Evolutionary conservation across 2,888 invertebrate genomes (phyloP).

Genomic region (Oxyscelio sp.): DNA sequence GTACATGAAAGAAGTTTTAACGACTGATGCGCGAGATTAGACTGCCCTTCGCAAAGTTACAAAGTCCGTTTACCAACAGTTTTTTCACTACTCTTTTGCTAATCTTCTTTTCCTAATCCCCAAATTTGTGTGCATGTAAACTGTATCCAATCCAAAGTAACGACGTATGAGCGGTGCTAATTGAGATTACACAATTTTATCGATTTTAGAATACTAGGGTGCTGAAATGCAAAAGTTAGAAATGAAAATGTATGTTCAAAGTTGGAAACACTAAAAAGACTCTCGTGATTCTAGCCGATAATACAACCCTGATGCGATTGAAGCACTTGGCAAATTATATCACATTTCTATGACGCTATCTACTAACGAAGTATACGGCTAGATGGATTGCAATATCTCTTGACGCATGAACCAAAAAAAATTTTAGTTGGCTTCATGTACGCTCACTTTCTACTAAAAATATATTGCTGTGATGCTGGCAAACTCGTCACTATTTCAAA

Average conservation of each 20-base stretch:
- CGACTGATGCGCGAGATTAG: slow-evolving; percentile 56
- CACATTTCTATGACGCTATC: slow-evolving; percentile 37
- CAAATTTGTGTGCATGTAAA: slow-evolving; percentile 12
- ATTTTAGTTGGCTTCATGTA: slow-evolving; percentile 26
- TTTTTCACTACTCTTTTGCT: slow-evolving; percentile 17
- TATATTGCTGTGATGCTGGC: slow-evolving; percentile 30
- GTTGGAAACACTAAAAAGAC: neutral
- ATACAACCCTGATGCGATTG: slow-evolving; percentile 10
- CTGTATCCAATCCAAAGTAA: slow-evolving; percentile 16
- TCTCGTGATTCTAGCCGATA: slow-evolving; percentile 13
- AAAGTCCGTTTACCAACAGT: slow-evolving; percentile 49
- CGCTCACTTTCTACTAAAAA: slow-evolving; percentile 44
- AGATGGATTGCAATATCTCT: slow-evolving; percentile 49
- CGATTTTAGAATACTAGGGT: neutral
- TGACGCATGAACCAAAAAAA: slow-evolving; percentile 53
- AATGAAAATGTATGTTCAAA: neutral
- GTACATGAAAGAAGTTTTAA: slow-evolving; percentile 54
- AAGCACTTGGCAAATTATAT: slow-evolving; percentile 39
- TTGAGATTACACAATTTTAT: slow-evolving; percentile 2
- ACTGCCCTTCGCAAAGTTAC: slow-evolving; percentile 45
- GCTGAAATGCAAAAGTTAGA: neutral
- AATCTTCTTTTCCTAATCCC: slow-evolving; percentile 32
- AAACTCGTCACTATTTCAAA: slow-evolving; percentile 24
- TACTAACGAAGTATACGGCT: slow-evolving; percentile 43
- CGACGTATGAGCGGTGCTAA: slow-evolving; percentile 26